Percentiles rank a stretch among this genome's conserved stretches.
phyloP scores from a whole-genome alignment of 2,888 invertebrate genomes.

The Rhogogaster chlorosoma region DNA sequence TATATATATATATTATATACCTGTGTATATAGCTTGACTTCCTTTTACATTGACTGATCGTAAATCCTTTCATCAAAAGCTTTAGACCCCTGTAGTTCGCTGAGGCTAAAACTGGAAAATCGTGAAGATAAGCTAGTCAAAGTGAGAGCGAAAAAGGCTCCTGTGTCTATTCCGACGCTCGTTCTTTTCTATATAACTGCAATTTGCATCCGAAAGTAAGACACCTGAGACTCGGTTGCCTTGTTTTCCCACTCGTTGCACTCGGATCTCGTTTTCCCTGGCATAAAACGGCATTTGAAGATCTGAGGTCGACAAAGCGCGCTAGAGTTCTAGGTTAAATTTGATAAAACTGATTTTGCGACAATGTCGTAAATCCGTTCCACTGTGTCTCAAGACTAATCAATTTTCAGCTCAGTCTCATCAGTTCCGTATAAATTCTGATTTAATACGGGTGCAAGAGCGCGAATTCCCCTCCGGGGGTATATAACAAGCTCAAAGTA shows the following conservation, averaged over 20 bases:
- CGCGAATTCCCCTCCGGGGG: constrained; percentile 24
- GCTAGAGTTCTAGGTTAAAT: neutral
- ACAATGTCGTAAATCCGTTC: neutral
- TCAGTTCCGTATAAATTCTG: neutral
- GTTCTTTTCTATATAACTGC: neutral
- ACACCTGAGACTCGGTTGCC: constrained; percentile 1
- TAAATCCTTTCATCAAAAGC: constrained; percentile 21
- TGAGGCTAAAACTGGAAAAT: neutral
- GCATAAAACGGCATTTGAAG: neutral
- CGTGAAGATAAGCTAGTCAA: neutral
- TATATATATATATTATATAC: too few species aligned
- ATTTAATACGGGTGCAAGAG: neutral
- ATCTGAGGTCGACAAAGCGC: neutral
- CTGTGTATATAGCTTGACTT: neutral
- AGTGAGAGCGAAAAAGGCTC: neutral
- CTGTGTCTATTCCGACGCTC: neutral
- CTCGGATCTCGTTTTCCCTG: neutral
- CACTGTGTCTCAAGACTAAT: neutral
- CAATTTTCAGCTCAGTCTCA: constrained; percentile 2
- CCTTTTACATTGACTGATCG: neutral
- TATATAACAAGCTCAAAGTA: constrained; percentile 45
- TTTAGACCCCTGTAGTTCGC: neutral
- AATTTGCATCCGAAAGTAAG: constrained; percentile 31
- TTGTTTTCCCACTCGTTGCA: neutral
- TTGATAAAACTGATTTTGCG: neutral